Evolutionary conservation across 2,113 vertebrate species (phyloP), one percentile per base, ranked within the genome.

Genomic region (Halcyon senegalensis): DNA sequence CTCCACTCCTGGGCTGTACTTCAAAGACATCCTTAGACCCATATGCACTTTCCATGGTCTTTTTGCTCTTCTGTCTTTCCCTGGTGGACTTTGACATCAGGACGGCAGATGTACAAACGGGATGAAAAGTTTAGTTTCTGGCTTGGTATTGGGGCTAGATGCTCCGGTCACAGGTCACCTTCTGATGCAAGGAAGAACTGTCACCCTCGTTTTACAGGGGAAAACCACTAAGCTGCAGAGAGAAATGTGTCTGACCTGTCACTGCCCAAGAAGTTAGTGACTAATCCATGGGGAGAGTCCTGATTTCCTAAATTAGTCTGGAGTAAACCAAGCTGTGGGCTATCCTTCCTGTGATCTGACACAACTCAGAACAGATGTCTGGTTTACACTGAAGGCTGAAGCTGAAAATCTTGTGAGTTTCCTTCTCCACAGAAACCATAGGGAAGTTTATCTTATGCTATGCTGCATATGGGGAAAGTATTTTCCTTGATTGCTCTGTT

Each of bases 301-400:
- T 89, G 73, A 92, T 96, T 92, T 96, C 96, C 94, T 94, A 95
- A 97, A 94, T 96, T 97, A 97, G 95, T 69, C 90, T 82, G 58
- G 74, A 96, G 69, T 93, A 95, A 97, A 94, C 89, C 90, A 89
- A 93, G 90, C 94, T 94, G 94, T 96, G 96, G 94, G 92, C 90
- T 96, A 80, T 93, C 86, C 94, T 97, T 95, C 96, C 96, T 96
- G 96, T 84, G 95, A 93, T 96, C 80, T 81, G 91, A 89, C 90
- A 95, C 90, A 94, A 60, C 77, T 93, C 7, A 1, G 88, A 96
- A 96, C 96, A 96, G 92, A 96, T 91, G 90, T 96, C 95, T 95
- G 86, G 48, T 93, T 87, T 92, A 55, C 75, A 33, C 92, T 87
- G 14, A 87, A 92, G 84, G 77, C 30, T 93, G 83, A 79, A 88